phyloP scores from a whole-genome alignment of 2,113 vertebrate genomes.

The Pseudorhombus dupliciocellatus region DNA sequence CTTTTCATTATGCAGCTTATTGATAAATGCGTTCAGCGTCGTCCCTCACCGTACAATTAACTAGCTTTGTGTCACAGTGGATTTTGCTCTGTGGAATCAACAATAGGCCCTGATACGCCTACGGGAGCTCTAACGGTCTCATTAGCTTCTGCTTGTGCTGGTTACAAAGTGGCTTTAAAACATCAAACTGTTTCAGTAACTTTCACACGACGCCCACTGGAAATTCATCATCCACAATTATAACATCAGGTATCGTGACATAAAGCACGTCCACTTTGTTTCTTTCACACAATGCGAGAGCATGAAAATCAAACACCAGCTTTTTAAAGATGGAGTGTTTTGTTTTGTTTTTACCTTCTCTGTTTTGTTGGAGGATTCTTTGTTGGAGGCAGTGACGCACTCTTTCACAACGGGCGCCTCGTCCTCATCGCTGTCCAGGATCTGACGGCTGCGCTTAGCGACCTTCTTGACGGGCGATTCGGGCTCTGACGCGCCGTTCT shows the following conservation, averaged over 20 bases:
- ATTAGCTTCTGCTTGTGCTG: background rate
- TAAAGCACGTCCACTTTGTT: background rate
- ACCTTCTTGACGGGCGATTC: slow-evolving; percentile 83
- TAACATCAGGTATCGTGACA: too few relatives aligned
- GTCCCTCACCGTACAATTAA: slow-evolving; percentile 42
- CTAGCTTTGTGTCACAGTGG: slow-evolving; percentile 12
- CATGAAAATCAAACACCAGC: background rate
- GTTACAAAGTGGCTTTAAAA: background rate
- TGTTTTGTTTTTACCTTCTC: slow-evolving; percentile 47
- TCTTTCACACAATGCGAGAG: background rate
- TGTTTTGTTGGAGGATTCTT: slow-evolving; percentile 14
- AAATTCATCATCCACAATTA: too few relatives aligned
- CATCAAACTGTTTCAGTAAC: background rate
- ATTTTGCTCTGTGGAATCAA: slow-evolving; percentile 8
- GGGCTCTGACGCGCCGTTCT: slow-evolving; percentile 75
- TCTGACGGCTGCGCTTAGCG: slow-evolving; percentile 74
- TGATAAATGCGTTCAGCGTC: slow-evolving; percentile 36
- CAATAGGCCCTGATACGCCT: slow-evolving; percentile 27
- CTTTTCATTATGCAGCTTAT: slow-evolving; percentile 52
- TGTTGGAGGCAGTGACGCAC: slow-evolving; percentile 12
- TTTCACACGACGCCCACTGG: too few relatives aligned
- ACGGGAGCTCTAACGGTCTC: slow-evolving; percentile 3
- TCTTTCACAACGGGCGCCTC: slow-evolving; percentile 68
- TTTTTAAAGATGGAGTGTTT: background rate
- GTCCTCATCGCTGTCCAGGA: slow-evolving; percentile 86